Evolutionary conservation across 37 sponge, comb jelly and placozoan genomes (phyloP).

Genomic region (Diacarnus erythraeanus): DNA sequence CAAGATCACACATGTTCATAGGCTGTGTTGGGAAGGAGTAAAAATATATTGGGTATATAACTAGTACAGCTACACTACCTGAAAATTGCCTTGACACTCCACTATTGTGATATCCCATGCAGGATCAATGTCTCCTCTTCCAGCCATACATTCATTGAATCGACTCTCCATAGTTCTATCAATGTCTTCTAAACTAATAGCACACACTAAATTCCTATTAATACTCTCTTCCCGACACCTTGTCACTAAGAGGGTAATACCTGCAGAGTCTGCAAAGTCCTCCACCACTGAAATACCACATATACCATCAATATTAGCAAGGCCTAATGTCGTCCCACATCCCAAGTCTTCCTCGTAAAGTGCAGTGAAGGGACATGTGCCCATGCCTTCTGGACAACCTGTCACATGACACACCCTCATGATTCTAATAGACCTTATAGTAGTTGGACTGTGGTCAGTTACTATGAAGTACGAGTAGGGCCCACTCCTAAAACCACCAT

Average conservation of each 20-base stretch:
- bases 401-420: constrained; percentile 10
- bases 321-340: not conserved
- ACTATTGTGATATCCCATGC: too few relatives aligned
- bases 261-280: constrained; percentile 12
- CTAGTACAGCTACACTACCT: too few relatives aligned
- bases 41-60: too few relatives aligned
- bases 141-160: not conserved
- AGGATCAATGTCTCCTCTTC: not conserved
- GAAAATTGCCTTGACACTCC: too few relatives aligned
- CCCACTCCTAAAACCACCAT: constrained; percentile 9
- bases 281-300: constrained; percentile 20
- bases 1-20: too few relatives aligned
- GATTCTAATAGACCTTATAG: constrained; percentile 2
- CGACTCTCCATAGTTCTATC: not conserved
- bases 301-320: not conserved
- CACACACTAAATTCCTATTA: not conserved
- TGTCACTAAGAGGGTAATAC: not conserved
- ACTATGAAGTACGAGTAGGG: constrained; percentile 16
- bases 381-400: too few relatives aligned
- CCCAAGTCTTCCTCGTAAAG: constrained; percentile 6
- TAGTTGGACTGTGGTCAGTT: not conserved
- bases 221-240: not conserved
- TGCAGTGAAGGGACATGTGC: constrained; percentile 9
- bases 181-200: not conserved
- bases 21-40: too few relatives aligned